Evolutionary conservation across 2,888 invertebrate genomes (phyloP).

Genomic region (Lithophane leautieri): DNA sequence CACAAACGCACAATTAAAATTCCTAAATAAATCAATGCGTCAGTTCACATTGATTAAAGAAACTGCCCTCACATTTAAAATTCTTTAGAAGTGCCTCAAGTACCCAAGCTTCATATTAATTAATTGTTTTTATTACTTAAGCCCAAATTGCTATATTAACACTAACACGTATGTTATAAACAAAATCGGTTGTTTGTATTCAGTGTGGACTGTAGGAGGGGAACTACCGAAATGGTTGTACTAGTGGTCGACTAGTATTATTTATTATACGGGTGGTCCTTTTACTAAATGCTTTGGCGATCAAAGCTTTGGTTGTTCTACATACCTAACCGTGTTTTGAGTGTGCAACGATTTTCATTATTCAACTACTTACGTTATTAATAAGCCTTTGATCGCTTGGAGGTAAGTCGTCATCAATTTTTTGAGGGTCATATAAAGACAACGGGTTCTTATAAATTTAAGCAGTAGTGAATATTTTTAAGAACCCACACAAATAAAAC

Average conservation of each 20-base stretch:
- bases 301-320: slow-evolving; percentile 46
- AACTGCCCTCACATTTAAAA: slow-evolving; percentile 34
- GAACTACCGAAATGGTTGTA: slow-evolving; percentile 34
- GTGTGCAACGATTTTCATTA: slow-evolving; percentile 30
- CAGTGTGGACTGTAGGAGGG: slow-evolving; percentile 27
- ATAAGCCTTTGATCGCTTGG: slow-evolving; percentile 10
- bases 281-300: slow-evolving; percentile 10
- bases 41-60: slow-evolving; percentile 26
- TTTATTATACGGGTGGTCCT: slow-evolving; percentile 50
- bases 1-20: slow-evolving; percentile 23
- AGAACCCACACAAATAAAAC: slow-evolving; percentile 29
- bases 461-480: neutral
- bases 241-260: slow-evolving; percentile 17
- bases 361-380: slow-evolving; percentile 6
- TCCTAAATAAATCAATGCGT: slow-evolving; percentile 15
- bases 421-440: slow-evolving; percentile 14
- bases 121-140: slow-evolving; percentile 56
- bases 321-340: slow-evolving; percentile 24
- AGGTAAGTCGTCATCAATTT: slow-evolving; percentile 19
- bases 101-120: slow-evolving; percentile 54
- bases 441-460: slow-evolving; percentile 9
- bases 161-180: slow-evolving; percentile 45
- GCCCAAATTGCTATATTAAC: slow-evolving; percentile 48
- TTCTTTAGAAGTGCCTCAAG: slow-evolving; percentile 36
- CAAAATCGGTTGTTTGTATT: slow-evolving; percentile 60